Evolutionary conservation across 2,113 vertebrate species (phyloP), one percentile per base, ranked within the genome.

Genomic region (Takifugu flavidus): DNA sequence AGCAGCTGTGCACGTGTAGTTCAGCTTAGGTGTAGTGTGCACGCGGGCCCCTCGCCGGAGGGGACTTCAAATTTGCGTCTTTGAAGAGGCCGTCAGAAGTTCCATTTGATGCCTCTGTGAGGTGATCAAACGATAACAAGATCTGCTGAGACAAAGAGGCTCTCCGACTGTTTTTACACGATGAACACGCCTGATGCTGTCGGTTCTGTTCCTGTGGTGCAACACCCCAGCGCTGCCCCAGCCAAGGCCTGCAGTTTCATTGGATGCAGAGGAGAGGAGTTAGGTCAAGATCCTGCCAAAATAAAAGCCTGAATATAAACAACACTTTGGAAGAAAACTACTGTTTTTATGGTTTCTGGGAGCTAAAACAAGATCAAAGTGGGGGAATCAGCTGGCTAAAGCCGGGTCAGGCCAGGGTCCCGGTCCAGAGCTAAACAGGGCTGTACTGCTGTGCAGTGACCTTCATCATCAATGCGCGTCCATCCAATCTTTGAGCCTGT

Each of bases 391-490:
- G 31, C 31, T 7, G 1, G 31, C 31, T 34, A 5, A 34, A 7
- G 6, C 8, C 8, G 1, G 31, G 8, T 34, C 31, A 34, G 31
- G 6, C 8, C 8, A 2, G 31, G 8, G 31, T 34, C 31, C 31
- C 31, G 8, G 31, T 34, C 31, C 20, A 20, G 20, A 20, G 20
- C 8, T 34, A 5, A 34, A 34, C 31, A 7, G 31, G 31, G 31
- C 13, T n/a, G 6, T 1, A 46, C 2, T n/a, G 8, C 13, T 52
- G 29, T 49, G 49, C 4, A 49, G 64, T 82, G 87, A 88, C 85
- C 82, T 86, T 87, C 56, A 46, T 28, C 78, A 56, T 66, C 50
- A 76, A 74, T 64, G 70, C 55, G 59, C 55, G 64, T 65, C 71
- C 65, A 49, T 25, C 72, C 76, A 82, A 84, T 87, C 68, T 74